A percentile compares a stretch with the other conserved stretches of the same genome.
Evolutionary conservation across 2,797 vertebrate species (phyloP).

Genomic region (Vultur gryphus): DNA sequence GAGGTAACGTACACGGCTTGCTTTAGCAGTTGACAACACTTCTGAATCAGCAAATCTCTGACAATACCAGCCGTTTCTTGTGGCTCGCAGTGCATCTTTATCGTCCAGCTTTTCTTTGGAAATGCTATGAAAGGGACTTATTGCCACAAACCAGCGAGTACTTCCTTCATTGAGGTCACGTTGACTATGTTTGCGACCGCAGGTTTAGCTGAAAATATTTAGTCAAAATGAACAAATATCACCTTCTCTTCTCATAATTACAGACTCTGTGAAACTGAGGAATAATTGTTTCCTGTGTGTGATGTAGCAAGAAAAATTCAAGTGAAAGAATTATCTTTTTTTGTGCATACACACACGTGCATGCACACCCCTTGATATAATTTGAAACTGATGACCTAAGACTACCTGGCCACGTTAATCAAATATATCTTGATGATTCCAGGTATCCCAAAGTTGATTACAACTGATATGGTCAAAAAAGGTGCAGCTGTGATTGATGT

Average conservation of each 20-base stretch:
- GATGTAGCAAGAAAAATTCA: background rate
- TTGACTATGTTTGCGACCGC: background rate
- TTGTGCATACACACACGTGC: background rate
- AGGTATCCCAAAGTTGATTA: slow-evolving; percentile 90
- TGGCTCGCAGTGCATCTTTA: background rate
- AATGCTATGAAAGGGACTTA: background rate
- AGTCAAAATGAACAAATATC: background rate
- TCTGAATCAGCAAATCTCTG: background rate
- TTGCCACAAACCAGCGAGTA: background rate
- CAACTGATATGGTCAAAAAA: slow-evolving; percentile 90
- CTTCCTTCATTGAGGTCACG: background rate
- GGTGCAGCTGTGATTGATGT: slow-evolving; percentile 91
- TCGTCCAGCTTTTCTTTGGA: background rate
- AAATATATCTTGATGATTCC: slow-evolving; percentile 27
- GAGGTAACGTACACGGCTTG: background rate
- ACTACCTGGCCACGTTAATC: background rate
- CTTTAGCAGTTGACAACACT: background rate
- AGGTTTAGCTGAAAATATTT: background rate
- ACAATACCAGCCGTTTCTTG: background rate
- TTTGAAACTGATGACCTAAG: background rate
- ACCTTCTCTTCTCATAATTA: background rate
- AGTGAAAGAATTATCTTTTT: background rate
- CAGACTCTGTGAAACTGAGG: background rate
- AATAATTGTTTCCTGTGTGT: background rate
- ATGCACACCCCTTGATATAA: background rate